Evolutionary conservation across 2,113 vertebrate species (phyloP).

Genomic region (Mus spicilegus): DNA sequence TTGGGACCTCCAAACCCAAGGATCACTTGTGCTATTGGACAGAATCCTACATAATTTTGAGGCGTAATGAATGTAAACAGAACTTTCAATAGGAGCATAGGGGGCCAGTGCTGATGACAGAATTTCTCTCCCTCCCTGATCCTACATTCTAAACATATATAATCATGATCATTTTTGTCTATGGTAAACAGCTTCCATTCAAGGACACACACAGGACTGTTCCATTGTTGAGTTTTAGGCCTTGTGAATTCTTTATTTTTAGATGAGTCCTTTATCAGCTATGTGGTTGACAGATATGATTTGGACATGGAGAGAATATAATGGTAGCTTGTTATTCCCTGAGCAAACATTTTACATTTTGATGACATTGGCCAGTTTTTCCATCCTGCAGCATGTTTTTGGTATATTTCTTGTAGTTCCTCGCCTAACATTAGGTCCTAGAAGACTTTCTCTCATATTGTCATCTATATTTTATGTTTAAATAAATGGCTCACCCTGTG

Average conservation of each 20-base stretch:
- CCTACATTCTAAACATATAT: neutral
- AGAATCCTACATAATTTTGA: slow-evolving; percentile 14
- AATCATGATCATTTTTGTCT: neutral
- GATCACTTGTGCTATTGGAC: neutral
- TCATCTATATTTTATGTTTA: neutral
- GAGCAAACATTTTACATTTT: neutral
- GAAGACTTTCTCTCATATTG: neutral
- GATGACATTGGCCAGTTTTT: neutral
- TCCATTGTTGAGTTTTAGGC: neutral
- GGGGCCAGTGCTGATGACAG: neutral
- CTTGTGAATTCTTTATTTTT: slow-evolving; percentile 36
- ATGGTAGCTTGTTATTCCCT: neutral
- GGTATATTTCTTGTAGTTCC: neutral
- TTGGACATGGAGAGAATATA: neutral
- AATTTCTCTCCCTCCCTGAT: neutral
- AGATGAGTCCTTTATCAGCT: neutral
- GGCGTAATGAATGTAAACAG: neutral
- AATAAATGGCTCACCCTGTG: neutral
- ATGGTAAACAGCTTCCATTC: neutral
- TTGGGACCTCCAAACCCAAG: neutral
- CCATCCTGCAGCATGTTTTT: neutral
- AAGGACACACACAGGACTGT: neutral
- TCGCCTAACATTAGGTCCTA: neutral
- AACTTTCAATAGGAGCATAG: neutral
- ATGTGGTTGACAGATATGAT: neutral